Evolutionary conservation across 2,888 invertebrate species (phyloP).

Genomic region (Artemia sp.): DNA sequence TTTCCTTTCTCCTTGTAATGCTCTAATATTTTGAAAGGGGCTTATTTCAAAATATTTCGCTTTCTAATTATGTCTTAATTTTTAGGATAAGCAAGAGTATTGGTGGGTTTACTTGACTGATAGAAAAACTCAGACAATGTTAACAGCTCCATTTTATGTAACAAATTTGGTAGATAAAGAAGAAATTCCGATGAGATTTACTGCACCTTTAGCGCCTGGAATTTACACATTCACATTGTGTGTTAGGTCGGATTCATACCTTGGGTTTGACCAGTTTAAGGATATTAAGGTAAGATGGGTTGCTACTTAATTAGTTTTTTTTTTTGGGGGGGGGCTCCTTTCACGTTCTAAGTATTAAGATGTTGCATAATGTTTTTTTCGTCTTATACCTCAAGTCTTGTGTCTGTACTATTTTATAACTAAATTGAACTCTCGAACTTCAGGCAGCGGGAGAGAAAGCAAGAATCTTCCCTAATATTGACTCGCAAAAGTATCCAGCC

Average conservation of each 20-base stretch:
- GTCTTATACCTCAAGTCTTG: no score
- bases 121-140: constrained; percentile 70
- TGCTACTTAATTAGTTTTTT: no score
- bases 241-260: constrained; percentile 86
- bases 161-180: constrained; percentile 76
- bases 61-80: constrained; percentile 19
- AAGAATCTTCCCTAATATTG: no score
- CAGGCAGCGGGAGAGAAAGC: no score
- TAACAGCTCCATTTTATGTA: constrained; percentile 82
- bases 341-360: no score
- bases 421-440: no score
- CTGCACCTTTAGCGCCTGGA: constrained; percentile 85
- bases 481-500: no score
- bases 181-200: constrained; percentile 86
- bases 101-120: constrained; percentile 99
- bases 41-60: background rate
- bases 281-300: constrained; percentile 54
- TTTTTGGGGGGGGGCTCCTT: no score
- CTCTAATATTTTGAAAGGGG: background rate
- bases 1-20: constrained; percentile 16
- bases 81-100: constrained; percentile 77
- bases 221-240: constrained; percentile 81
- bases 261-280: constrained; percentile 86
- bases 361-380: no score
- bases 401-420: no score